Base-by-base conservation (phyloP, 1,140 invertebrate species). In the Nixonia krombeini region DNA sequence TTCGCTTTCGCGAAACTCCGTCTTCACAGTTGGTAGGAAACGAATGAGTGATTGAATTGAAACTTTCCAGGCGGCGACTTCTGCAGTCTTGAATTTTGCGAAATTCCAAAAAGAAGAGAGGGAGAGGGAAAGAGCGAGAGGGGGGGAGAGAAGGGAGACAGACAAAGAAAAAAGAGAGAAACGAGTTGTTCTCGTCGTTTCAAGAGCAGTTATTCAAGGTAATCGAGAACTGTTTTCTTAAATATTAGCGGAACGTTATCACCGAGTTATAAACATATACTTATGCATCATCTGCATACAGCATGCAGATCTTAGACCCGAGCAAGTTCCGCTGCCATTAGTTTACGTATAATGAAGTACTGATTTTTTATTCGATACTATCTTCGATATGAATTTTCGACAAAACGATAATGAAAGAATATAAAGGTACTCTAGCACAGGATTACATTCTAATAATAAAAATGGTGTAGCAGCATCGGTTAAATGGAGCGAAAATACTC, bases 11-110 rank as follows among this genome's bases (percentile, higher is more conserved):
- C 31, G 52, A 49, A 67, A 67, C 64, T 67, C 56, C 38, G 55
- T 67, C 63, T 67, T 67, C 62, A 42, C 53, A 55, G 63, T 66
- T 65, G 49, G 57, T 63, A 61, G 49, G 62, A 71, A 66, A 55
- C 62, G 58, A 71, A 71, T 66, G 62, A 71, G 68, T 71, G 68
- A 71, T 71, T 56, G 69, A 66, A 71, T 71, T 71, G 62, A 71
- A 66, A 63, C 52, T 71, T 71, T 63, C 63, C 40, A 57, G 55
- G 53, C 57, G 33, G 52, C 68, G 52, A 66, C 57, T 68, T 68
- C 58, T 52, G 47, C 50, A 68, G 57, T 62, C 52, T 52, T 49
- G 57, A 46, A 68, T 68, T 68, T 58, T 57, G 58, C 53, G 49
- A 41, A 68, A 68, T 52, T 68, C 38, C 47, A 21, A 25, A 12